Percentiles rank a stretch among this genome's conserved stretches.
These are phyloP conservation scores for Mythimna albipuncta DNA, from an alignment of 2,888 invertebrate species.

Conservation along the genomic window DNA sequence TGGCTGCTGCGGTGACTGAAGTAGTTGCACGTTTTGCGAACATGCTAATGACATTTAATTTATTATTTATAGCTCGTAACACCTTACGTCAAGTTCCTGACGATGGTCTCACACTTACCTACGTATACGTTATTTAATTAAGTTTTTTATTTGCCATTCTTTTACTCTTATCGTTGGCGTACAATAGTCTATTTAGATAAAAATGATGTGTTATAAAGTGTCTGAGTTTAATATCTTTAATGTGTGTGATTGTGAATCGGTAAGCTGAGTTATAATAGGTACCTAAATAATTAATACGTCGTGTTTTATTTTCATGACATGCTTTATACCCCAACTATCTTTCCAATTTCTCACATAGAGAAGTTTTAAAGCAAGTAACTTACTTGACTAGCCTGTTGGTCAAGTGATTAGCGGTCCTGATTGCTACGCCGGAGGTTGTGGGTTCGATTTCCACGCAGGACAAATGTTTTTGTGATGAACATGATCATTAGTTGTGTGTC, in stretches of 20 bases:
- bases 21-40: neutral
- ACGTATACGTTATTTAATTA: slow-evolving; percentile 23
- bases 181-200: slow-evolving; percentile 54
- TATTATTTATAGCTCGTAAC: neutral
- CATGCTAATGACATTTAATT: neutral
- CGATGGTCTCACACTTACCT: slow-evolving; percentile 3
- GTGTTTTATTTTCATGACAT: neutral
- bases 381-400: too few relatives aligned
- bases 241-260: neutral
- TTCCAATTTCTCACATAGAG: too few relatives aligned
- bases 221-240: slow-evolving; percentile 14
- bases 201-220: slow-evolving; percentile 14
- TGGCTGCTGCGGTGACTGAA: neutral
- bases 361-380: too few relatives aligned
- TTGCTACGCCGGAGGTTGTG: too few relatives aligned
- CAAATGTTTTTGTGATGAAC: too few relatives aligned
- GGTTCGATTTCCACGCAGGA: too few relatives aligned
- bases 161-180: slow-evolving; percentile 32
- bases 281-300: neutral
- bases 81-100: neutral
- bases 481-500: too few relatives aligned
- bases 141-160: slow-evolving; percentile 36
- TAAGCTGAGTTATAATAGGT: slow-evolving; percentile 4
- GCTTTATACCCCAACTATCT: too few relatives aligned
- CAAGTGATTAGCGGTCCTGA: too few relatives aligned